These are phyloP conservation scores for Tachina grossa DNA, from an alignment of 2,888 invertebrate genomes.

Conservation along the genomic window DNA sequence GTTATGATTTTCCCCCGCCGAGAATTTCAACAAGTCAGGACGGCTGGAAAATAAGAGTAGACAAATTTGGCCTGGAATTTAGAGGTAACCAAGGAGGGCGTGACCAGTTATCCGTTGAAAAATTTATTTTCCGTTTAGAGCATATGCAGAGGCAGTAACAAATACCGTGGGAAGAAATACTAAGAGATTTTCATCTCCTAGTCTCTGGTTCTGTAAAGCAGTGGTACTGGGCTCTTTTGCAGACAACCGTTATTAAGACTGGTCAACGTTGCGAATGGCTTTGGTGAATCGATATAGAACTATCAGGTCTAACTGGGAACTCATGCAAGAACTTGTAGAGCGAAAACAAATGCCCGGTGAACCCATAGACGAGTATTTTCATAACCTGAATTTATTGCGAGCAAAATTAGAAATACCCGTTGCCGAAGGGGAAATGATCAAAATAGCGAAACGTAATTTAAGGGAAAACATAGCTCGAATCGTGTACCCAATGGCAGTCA, in stretches of 20 bases:
- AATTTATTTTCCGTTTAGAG: too few relatives aligned
- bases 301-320: not conserved
- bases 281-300: not conserved
- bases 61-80: too few relatives aligned
- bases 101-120: too few relatives aligned
- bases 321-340: constrained; percentile 16
- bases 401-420: not conserved
- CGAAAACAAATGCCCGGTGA: constrained; percentile 8
- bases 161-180: not conserved
- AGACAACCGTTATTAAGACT: not conserved
- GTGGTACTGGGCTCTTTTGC: not conserved
- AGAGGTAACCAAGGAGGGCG: too few relatives aligned
- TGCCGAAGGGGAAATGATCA: not conserved
- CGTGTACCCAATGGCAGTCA: not conserved
- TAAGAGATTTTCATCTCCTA: constrained; percentile 17
- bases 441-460: not conserved
- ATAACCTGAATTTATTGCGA: not conserved
- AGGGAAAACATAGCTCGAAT: not conserved
- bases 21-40: too few relatives aligned
- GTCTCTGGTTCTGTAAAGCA: not conserved
- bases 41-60: too few relatives aligned
- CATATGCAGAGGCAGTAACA: too few relatives aligned
- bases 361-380: not conserved
- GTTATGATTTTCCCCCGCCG: too few relatives aligned
- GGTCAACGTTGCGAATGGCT: not conserved